These are phyloP conservation scores for Bombylius major DNA, from an alignment of 2,888 invertebrate genomes.

Conservation along the genomic window DNA sequence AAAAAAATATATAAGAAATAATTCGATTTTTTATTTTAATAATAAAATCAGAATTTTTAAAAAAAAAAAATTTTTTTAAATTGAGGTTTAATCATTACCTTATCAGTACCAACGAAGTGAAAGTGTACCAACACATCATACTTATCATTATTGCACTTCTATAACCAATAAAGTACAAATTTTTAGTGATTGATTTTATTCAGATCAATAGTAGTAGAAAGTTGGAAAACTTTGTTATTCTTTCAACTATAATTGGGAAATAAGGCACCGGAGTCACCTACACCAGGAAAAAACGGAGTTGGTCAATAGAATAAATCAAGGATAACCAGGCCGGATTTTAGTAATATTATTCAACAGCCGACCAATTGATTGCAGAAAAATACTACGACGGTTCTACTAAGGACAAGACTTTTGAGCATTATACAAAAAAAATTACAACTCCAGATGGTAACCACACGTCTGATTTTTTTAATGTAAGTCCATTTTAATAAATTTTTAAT, in stretches of 20 bases:
- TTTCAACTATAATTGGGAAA: not conserved
- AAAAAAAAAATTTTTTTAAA: too few species aligned
- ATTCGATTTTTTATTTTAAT: too few species aligned
- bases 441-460: not conserved
- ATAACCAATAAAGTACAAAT: too few species aligned
- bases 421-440: not conserved
- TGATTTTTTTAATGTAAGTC: not conserved
- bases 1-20: too few species aligned
- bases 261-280: not conserved
- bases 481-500: too few species aligned
- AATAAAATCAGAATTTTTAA: too few species aligned
- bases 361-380: not conserved
- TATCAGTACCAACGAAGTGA: too few species aligned
- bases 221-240: not conserved
- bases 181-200: too few species aligned
- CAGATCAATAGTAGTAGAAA: too few species aligned
- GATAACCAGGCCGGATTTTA: not conserved
- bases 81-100: too few species aligned
- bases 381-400: not conserved
- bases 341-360: not conserved
- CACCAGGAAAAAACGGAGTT: conserved; percentile 1
- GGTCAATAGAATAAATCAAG: not conserved
- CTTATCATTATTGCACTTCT: too few species aligned
- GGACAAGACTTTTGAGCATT: not conserved
- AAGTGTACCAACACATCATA: too few species aligned